Percentiles rank a stretch among this genome's conserved stretches.
Evolutionary conservation across 2,797 vertebrate genomes (phyloP).

Genomic region (Oreortyx pictus): DNA sequence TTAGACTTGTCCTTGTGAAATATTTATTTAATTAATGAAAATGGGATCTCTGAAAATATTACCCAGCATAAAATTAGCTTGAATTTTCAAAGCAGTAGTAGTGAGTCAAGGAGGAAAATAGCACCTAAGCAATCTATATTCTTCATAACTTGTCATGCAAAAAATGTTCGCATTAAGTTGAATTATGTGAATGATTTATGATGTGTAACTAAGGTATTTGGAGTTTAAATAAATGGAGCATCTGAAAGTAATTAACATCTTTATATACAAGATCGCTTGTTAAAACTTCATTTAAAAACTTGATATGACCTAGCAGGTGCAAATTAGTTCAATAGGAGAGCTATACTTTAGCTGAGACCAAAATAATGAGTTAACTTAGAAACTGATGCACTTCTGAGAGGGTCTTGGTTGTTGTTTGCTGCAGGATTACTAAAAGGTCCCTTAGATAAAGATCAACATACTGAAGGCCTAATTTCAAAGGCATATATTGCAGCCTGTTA

Average conservation of each 20-base stretch:
- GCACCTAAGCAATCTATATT: not conserved
- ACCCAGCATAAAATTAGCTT: not conserved
- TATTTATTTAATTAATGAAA: conserved; percentile 37
- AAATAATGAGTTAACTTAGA: not conserved
- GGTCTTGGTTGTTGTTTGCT: not conserved
- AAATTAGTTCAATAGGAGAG: not conserved
- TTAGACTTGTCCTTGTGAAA: conserved; percentile 9
- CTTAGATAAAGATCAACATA: not conserved
- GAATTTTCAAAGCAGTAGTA: not conserved
- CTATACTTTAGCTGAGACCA: too few relatives aligned
- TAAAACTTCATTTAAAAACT: not conserved
- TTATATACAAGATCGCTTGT: not conserved
- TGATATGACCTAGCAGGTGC: not conserved
- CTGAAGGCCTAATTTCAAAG: too few relatives aligned
- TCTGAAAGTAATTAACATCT: conserved; percentile 15
- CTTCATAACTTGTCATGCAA: not conserved
- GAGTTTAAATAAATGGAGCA: not conserved
- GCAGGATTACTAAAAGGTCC: not conserved
- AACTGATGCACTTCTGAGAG: not conserved
- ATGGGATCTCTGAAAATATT: not conserved
- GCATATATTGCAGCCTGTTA: not conserved
- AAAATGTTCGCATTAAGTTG: conserved; percentile 8
- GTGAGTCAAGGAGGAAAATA: not conserved
- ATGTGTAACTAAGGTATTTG: not conserved
- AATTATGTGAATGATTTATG: conserved; percentile 29